These are phyloP conservation scores for Chaitophorus viminalis DNA, from an alignment of 2,888 invertebrate species.

Conservation along the genomic window DNA sequence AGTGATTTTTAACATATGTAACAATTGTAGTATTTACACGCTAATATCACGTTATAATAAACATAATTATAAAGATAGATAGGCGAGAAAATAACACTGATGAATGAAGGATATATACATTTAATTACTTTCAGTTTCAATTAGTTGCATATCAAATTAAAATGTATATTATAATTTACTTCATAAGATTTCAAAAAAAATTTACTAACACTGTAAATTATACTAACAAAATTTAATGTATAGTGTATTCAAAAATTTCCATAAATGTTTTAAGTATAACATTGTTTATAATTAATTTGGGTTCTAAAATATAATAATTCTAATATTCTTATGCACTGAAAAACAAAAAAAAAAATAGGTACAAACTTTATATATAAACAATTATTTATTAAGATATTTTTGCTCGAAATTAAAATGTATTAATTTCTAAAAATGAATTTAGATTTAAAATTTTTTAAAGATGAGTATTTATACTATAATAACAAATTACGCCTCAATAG, in stretches of 20 bases:
- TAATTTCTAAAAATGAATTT: not conserved
- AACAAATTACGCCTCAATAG: not conserved
- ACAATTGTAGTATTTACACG: slow-evolving; percentile 15
- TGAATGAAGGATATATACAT: not conserved
- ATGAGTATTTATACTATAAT: slow-evolving; percentile 12
- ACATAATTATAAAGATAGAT: slow-evolving; percentile 19
- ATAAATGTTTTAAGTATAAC: not conserved
- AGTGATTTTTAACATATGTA: not conserved
- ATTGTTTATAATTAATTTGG: not conserved
- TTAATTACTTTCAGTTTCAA: not conserved
- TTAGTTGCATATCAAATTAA: not conserved
- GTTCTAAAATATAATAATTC: not conserved
- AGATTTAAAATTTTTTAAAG: not conserved
- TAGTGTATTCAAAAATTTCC: not conserved
- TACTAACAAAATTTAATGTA: not conserved
- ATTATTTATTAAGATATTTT: not conserved
- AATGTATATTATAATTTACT: not conserved
- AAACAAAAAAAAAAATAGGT: not conserved
- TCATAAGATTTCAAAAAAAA: not conserved
- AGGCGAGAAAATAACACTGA: not conserved
- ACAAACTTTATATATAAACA: not conserved
- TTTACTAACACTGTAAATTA: not conserved
- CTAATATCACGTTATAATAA: slow-evolving; percentile 28
- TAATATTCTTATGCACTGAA: not conserved
- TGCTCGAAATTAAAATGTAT: not conserved